Evolutionary conservation across 2,888 invertebrate species (phyloP), one percentile per base, ranked within the genome.

Genomic region (Desoria tigrina): DNA sequence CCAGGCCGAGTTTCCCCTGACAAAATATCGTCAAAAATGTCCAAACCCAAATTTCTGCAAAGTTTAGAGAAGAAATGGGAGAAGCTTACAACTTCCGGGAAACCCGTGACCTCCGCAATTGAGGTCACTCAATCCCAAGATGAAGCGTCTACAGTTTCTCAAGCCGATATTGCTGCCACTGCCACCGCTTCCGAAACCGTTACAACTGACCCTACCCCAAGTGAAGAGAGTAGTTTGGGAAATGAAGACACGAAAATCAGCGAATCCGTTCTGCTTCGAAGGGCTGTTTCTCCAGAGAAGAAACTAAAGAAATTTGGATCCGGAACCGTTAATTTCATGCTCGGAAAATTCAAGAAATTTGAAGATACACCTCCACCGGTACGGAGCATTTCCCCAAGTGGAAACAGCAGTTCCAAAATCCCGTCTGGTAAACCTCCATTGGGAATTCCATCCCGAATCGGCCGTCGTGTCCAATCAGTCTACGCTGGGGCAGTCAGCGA

Each of bases 321-420:
- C 45, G 86, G 87, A 14, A 87, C 88, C 2, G 90, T 90, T 0
- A 88, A 87, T 78, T 86, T 86, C 77, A 90, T 92, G 51, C 80
- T 92, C 64, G 90, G 90, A 0, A 81, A 91, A 2, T 90, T 92
- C 75, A 88, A 87, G 74, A 89, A 88, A 65, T 65, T 73, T 45
- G 81, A 81, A 51, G 66, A 77, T 67, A 75, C 54, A 23, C 49
- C 37, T 26, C 71, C 3, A 75, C 68, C 69, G 1, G 79, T 86
- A 1, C 23, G 21, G 24, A 1, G 24, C 6, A 18, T 24, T 26
- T 26, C 51, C 4, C 9, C 26, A 16, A 61, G n/a, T 28, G 54
- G 45, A n/a, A 32, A 32, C 32, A 55, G 45, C 11, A 16, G 28
- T 14, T 53, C 65, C 14, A 66, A 62, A 50, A 71, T 68, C 9